Percentiles rank a stretch among this genome's conserved stretches.
These are phyloP conservation scores for Pelusios castaneus DNA, from an alignment of 2,113 vertebrate genomes.

Conservation along the genomic window DNA sequence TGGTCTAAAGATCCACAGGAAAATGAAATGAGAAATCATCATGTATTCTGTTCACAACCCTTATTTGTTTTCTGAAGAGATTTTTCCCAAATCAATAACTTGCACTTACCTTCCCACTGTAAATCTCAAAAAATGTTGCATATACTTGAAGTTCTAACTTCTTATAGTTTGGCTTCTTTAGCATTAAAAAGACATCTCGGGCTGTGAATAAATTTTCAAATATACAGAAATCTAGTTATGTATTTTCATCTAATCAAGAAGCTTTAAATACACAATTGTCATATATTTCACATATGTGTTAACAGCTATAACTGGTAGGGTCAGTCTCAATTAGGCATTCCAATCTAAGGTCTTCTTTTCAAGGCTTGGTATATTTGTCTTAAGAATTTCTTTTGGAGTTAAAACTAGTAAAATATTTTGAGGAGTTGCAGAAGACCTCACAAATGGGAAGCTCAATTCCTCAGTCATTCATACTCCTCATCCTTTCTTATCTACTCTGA, in stretches of 20 bases:
- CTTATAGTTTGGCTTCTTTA: slow-evolving; percentile 96
- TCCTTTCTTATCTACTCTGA: not conserved
- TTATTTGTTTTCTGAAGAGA: not conserved
- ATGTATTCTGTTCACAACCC: not conserved
- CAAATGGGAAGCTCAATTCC: not conserved
- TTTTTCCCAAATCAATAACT: slow-evolving; percentile 61
- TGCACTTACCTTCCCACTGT: slow-evolving; percentile 92
- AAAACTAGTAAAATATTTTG: not conserved
- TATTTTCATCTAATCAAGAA: slow-evolving; percentile 9
- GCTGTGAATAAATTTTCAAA: slow-evolving; percentile 80
- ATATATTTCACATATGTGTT: not conserved
- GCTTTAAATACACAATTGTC: not conserved
- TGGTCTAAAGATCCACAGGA: not conserved
- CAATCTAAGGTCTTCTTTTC: not conserved
- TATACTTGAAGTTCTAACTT: slow-evolving; percentile 97
- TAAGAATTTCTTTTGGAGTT: not conserved
- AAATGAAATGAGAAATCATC: not conserved
- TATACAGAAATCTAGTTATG: not conserved
- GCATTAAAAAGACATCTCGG: slow-evolving; percentile 96
- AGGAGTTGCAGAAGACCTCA: not conserved
- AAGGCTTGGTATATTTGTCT: not conserved
- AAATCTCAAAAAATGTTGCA: slow-evolving; percentile 99
- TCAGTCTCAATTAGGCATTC: not conserved
- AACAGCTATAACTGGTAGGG: not conserved
- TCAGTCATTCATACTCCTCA: not conserved